Base-by-base conservation (phyloP, 2,888 invertebrate species). In the Lypha dubia region DNA sequence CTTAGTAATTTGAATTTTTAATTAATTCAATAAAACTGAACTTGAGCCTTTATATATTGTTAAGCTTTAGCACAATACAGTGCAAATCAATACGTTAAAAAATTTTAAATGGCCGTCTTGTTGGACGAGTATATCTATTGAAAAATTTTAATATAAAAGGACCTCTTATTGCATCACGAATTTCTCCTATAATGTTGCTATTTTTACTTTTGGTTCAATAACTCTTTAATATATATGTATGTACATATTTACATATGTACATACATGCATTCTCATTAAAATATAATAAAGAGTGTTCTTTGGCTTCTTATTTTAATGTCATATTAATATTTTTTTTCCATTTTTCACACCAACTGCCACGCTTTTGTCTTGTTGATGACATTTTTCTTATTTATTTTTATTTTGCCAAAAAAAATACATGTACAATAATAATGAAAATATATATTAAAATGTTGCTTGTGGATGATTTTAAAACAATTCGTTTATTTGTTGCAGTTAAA, bases 401-500 rank as follows among this genome's bases (percentile, higher is more conserved):
- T 46, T 17, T 46, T 17, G 3, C 17, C 0, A 49, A 49, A 49
- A 15, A 24, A 53, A 24, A 24, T 24, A 24, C 4, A 41, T 22
- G 53, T 17, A 63, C 15, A 51, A 56, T 44, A 75, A 44, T 49
- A 44, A 53, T 53, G 5, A 46, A 76, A 60, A 73, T 38, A 56
- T 44, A 73, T 68, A 79, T 75, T 67, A 71, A 75, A 70, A 53
- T 58, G 13, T 44, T 76, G 51, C 60, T 20, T 60, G 41, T 62
- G 24, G n/a, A 62, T 74, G 56, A 70, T 74, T 65, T 65, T 70
- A 44, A 62, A 62, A 58, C 49, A 74, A 49, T 74, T 77, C 32
- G 56, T 46, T 75, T 32, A 79, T 83, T 79, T 84, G 84, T 67
- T 81, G 68, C 68, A 65, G 56, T 67, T 58, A 46, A 73, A 71